Percentiles rank a stretch among this genome's conserved stretches.
phyloP scores from a whole-genome alignment of 2,888 invertebrate genomes.

The Lysandra bellargus region DNA sequence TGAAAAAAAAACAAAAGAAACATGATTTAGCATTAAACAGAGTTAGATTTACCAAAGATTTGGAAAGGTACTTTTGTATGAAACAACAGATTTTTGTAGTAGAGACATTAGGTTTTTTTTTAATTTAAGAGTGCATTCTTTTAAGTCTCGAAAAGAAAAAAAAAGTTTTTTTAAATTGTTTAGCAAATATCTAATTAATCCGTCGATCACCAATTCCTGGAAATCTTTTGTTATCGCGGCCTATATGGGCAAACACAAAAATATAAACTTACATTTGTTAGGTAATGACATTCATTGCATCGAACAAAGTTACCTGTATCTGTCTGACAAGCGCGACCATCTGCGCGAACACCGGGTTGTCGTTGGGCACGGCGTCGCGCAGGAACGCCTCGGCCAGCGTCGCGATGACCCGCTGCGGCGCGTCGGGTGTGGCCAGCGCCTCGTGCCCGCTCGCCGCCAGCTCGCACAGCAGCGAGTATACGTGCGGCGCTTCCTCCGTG shows the following conservation, averaged over 20 bases:
- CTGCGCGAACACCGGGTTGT: slow-evolving; percentile 87
- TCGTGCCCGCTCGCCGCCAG: slow-evolving; percentile 95
- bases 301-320: slow-evolving; percentile 84
- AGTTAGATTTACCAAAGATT: slow-evolving; percentile 6
- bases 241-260: too few species aligned
- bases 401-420: slow-evolving; percentile 92
- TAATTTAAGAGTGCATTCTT: too few species aligned
- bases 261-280: too few species aligned
- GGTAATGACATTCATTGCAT: too few species aligned
- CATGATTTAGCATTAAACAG: neutral
- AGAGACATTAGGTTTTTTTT: neutral
- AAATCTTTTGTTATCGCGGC: too few species aligned
- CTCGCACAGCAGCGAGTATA: slow-evolving; percentile 97
- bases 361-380: slow-evolving; percentile 88
- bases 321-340: slow-evolving; percentile 92
- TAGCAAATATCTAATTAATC: too few species aligned
- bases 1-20: slow-evolving; percentile 58
- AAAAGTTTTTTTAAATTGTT: too few species aligned
- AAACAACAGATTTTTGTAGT: neutral
- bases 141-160: too few species aligned
- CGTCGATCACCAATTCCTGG: too few species aligned
- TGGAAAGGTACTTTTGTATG: neutral
- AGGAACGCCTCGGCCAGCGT: slow-evolving; percentile 95
- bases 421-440: slow-evolving; percentile 90
- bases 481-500: slow-evolving; percentile 96